Base-by-base conservation (phyloP, 2,888 invertebrate genomes). In the Arenicola marina region DNA sequence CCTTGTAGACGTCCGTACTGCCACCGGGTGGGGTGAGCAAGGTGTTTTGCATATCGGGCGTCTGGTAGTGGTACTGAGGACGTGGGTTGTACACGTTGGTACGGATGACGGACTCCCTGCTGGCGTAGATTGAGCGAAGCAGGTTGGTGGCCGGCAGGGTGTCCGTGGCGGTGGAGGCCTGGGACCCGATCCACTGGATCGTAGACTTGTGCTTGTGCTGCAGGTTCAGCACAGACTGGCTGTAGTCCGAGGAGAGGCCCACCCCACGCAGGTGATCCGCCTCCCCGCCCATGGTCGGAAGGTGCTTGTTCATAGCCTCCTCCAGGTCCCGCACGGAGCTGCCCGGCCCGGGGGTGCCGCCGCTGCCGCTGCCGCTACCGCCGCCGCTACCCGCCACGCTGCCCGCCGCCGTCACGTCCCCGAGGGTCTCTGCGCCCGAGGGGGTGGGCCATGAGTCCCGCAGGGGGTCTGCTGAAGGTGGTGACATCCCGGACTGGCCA, bases 261-360 rank as follows among this genome's bases (percentile, higher is more conserved):
- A 63, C 32, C 71, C 2, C 86, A 84, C 56, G 54, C 34, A 56
- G 44, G 28, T 59, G 56, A 46, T 48, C 60, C 11, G 38, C 44
- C 32, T 59, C 58, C 11, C 32, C 45, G 21, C 51, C 70, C 53
- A 66, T 70, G 38, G 73, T 72, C 38, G 85, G 85, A 62, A 96
- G 85, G 85, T 95, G 95, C 79, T 95, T 95, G 26, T 95, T 95
- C 95, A 96, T 96, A 51, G 93, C 95, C 78, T 95, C 93, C 83
- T 96, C 95, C 73, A 96, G 86, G 76, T 95, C 95, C 83, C 94
- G 93, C 0, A 94, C 93, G 1, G 93, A 91, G 65, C 63, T 67
- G 24, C 64, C 45, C 21, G 61, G 45, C 21, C 48, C 46, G 18
- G 51, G 29, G 18, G 48, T 46, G 31, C 56, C 2, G 56, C 18